Base-by-base conservation (phyloP, 1,140 invertebrate species). In the Kradibia gibbosae region DNA sequence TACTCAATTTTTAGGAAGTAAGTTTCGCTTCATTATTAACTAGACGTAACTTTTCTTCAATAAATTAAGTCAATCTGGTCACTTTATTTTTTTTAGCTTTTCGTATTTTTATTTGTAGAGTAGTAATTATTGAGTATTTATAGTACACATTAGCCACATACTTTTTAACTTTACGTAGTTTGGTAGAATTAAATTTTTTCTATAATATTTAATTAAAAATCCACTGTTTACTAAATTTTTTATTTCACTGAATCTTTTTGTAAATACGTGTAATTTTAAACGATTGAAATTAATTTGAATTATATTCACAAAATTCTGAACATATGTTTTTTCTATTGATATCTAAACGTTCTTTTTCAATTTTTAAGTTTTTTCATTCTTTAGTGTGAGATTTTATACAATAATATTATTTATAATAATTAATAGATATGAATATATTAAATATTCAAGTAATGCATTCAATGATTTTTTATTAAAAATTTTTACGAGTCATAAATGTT, bases 1-100 rank as follows among this genome's bases (percentile, higher is more conserved):
- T 83, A 76, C 62, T 80, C 72, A 83, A 83, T 79, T 80, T 83
- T 74, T 74, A 76, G 82, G 73, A 83, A 83, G 78, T 83, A 83
- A 83, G 82, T 83, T 79, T 17, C 57, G 74, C 60, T 79, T 74
- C 57, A 67, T 79, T 74, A 74, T 75, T 75, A 55, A 67, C 67
- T 82, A 82, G 75, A 82, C 67, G 72, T 70, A 79, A 78, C 72
- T 75, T 76, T 70, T 55, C 79, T 74, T 81, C 73, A n/a, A 82
- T 60, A 70, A 81, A 81, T 81, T 81, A 74, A 81, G 80, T 77
- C 13, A 81, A 81, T 81, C 36, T 81, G 55, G 74, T 81, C 65
- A 81, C 65, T 81, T 65, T 36, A 76, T 25, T 48, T 74, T 73
- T 42, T 20, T 70, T 71, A 34, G 57, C 20, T 36, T 78, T 82